Percentiles rank a stretch among this genome's conserved stretches.
Evolutionary conservation across 2,888 invertebrate genomes (phyloP).

Genomic region (Meliscaeva auricollis): DNA sequence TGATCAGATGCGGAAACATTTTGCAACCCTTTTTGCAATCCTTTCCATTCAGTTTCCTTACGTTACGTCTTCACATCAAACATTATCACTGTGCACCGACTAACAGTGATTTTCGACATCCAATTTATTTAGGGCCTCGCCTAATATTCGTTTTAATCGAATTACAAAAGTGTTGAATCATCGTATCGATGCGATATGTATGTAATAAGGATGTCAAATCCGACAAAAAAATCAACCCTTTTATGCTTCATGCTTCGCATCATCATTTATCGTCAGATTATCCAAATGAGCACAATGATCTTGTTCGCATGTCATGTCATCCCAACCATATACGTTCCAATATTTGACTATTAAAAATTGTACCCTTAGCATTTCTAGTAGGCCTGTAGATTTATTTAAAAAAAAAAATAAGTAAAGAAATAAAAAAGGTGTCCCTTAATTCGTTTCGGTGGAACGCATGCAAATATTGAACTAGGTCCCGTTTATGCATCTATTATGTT

Average conservation of each 20-base stretch:
- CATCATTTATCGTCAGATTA: slow-evolving; percentile 76
- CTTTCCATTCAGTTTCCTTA: not conserved
- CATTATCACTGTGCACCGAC: not conserved
- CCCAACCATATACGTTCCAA: slow-evolving; percentile 35
- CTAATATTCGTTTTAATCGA: slow-evolving; percentile 59
- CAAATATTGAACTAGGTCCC: slow-evolving; percentile 71
- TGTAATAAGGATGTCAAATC: slow-evolving; percentile 72
- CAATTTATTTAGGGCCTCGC: not conserved
- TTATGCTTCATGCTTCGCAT: slow-evolving; percentile 67
- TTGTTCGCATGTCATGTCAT: slow-evolving; percentile 68
- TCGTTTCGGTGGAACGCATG: slow-evolving; percentile 68
- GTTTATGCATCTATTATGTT: slow-evolving; percentile 36
- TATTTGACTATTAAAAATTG: slow-evolving; percentile 46
- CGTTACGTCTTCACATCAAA: slow-evolving; percentile 11
- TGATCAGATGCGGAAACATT: slow-evolving; percentile 41
- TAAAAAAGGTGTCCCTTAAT: slow-evolving; percentile 70
- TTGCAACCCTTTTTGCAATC: slow-evolving; percentile 60
- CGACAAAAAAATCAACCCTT: slow-evolving; percentile 57
- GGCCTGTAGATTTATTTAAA: slow-evolving; percentile 61
- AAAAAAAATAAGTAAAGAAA: slow-evolving; percentile 38
- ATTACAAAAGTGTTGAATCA: slow-evolving; percentile 75
- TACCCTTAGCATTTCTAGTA: slow-evolving; percentile 28
- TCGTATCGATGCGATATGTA: slow-evolving; percentile 48
- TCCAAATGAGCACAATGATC: slow-evolving; percentile 71
- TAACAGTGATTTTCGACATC: not conserved